Evolutionary conservation across 2,888 invertebrate species (phyloP).

Genomic region (Vesta saturnalis): DNA sequence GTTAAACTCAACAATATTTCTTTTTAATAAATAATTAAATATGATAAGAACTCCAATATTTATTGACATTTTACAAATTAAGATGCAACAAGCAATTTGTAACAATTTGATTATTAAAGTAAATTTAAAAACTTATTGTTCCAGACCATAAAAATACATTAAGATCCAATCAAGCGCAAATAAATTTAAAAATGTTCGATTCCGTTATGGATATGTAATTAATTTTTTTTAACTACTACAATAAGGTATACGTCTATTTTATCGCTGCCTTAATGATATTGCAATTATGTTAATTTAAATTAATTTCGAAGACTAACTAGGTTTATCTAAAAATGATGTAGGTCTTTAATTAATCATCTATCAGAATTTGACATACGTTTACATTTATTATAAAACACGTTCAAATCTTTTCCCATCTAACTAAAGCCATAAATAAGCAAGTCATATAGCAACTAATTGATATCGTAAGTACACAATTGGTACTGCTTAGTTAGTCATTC

Average conservation of each 20-base stretch:
- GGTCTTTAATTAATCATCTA: constrained; percentile 32
- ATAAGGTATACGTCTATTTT: background rate
- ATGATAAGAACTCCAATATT: too few relatives aligned
- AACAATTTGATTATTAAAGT: background rate
- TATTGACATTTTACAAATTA: too few relatives aligned
- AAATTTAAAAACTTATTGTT: background rate
- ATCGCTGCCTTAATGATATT: constrained; percentile 10
- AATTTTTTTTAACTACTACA: constrained; percentile 5
- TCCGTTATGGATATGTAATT: constrained; percentile 6
- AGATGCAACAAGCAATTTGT: too few relatives aligned
- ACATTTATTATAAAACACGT: constrained; percentile 48
- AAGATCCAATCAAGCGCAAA: background rate
- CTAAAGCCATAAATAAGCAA: constrained; percentile 45
- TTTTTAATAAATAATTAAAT: too few relatives aligned
- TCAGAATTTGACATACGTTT: constrained; percentile 48
- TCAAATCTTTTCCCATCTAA: constrained; percentile 44
- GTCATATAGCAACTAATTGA: constrained; percentile 56
- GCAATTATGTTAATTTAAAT: constrained; percentile 13
- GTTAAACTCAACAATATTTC: too few relatives aligned
- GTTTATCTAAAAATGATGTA: constrained; percentile 8
- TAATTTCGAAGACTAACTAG: constrained; percentile 2
- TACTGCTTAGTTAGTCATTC: constrained; percentile 38
- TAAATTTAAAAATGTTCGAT: background rate
- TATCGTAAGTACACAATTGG: constrained; percentile 53
- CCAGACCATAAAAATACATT: too few relatives aligned